Evolutionary conservation across 2,113 vertebrate genomes (phyloP).

Genomic region (Scopus umbretta): DNA sequence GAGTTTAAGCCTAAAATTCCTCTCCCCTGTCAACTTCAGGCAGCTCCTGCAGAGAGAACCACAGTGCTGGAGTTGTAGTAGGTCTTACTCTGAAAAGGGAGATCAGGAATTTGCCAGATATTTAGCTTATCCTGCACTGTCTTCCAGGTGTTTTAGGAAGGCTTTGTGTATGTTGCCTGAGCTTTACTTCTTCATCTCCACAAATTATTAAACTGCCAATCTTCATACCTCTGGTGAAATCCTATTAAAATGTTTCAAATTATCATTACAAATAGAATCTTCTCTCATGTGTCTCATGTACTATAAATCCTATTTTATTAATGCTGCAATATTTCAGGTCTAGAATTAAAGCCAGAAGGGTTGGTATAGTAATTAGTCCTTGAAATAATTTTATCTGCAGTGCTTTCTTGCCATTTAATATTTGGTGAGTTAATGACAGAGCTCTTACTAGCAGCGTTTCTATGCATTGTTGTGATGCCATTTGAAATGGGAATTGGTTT

Average conservation of each 20-base stretch:
- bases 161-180: background rate
- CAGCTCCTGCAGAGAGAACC: background rate
- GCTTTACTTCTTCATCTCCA: background rate
- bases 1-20: background rate
- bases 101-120: background rate
- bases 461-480: background rate
- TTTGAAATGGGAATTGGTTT: background rate
- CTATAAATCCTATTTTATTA: slow-evolving; percentile 21
- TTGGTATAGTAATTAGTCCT: slow-evolving; percentile 22
- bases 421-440: background rate
- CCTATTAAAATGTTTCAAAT: slow-evolving; percentile 42
- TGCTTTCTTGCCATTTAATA: slow-evolving; percentile 27
- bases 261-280: slow-evolving; percentile 37
- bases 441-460: background rate
- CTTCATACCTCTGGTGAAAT: slow-evolving; percentile 21
- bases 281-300: background rate
- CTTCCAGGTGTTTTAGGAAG: background rate
- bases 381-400: slow-evolving; percentile 26
- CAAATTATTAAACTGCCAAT: slow-evolving; percentile 16
- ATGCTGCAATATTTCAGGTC: background rate
- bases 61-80: background rate
- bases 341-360: slow-evolving; percentile 42
- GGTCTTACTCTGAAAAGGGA: background rate
- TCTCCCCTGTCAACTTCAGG: background rate
- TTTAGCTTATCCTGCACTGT: background rate